These are phyloP conservation scores for Stenchaetothrips biformis DNA, from an alignment of 2,888 invertebrate species.

Conservation along the genomic window DNA sequence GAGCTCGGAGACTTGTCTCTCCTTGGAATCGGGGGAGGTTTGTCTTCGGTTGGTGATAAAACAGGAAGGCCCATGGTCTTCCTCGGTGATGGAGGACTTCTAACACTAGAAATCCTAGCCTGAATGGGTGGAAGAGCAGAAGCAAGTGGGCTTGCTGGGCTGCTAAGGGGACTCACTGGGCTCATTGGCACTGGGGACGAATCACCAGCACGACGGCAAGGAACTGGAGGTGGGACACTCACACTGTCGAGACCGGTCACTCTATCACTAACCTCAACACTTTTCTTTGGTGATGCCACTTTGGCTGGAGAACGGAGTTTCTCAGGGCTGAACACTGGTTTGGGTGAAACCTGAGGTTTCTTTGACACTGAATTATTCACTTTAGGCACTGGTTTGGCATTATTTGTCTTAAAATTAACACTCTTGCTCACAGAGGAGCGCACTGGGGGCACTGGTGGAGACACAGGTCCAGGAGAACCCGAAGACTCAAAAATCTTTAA, in stretches of 20 bases:
- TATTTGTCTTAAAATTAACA: constrained; percentile 31
- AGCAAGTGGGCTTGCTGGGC: constrained; percentile 38
- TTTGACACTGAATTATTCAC: constrained; percentile 22
- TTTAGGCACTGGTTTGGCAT: constrained; percentile 32
- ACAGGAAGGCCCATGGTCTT: constrained; percentile 18
- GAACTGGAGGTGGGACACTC: background rate
- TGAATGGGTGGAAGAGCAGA: constrained; percentile 47
- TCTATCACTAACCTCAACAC: background rate
- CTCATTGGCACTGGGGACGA: constrained; percentile 40
- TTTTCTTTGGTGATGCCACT: constrained; percentile 31
- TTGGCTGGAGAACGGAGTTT: constrained; percentile 32
- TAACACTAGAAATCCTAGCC: constrained; percentile 33
- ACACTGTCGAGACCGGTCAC: background rate
- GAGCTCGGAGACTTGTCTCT: constrained; percentile 26
- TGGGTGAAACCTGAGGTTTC: constrained; percentile 51
- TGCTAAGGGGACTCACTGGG: constrained; percentile 38
- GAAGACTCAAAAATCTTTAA: constrained; percentile 73
- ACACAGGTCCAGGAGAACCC: constrained; percentile 45
- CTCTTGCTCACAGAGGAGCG: constrained; percentile 8
- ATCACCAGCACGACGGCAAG: background rate
- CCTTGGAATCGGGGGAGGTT: constrained; percentile 35
- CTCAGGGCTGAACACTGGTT: constrained; percentile 43
- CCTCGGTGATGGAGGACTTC: background rate
- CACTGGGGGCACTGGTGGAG: constrained; percentile 27
- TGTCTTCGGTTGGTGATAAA: constrained; percentile 42